Evolutionary conservation across 2,888 invertebrate species (phyloP).

Genomic region (Allacma fusca): DNA sequence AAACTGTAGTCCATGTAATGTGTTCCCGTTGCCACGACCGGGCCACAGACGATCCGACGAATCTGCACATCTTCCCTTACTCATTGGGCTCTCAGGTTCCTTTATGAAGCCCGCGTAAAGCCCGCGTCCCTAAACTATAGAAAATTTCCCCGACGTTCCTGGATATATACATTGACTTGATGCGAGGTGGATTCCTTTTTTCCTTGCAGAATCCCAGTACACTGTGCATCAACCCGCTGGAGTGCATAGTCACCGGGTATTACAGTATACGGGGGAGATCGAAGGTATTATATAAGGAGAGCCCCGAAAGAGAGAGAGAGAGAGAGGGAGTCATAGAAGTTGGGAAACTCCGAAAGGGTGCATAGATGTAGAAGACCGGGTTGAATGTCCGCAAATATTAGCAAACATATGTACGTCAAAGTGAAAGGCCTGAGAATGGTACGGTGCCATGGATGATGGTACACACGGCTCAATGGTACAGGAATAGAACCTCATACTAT

Average conservation of each 20-base stretch:
- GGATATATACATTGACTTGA: too few species aligned
- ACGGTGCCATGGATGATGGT: conserved; percentile 1
- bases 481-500: conserved; percentile 18
- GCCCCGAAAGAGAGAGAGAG: too few species aligned
- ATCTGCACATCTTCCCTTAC: background rate
- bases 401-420: conserved; percentile 17
- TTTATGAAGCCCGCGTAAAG: background rate
- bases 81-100: background rate
- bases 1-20: too few species aligned
- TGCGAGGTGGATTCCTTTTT: too few species aligned
- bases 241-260: too few species aligned
- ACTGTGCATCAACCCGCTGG: too few species aligned
- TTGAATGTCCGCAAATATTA: conserved; percentile 35
- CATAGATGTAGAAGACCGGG: background rate
- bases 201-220: too few species aligned
- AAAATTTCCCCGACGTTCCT: background rate
- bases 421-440: background rate
- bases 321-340: background rate
- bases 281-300: background rate
- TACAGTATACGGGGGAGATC: too few species aligned
- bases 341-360: conserved; percentile 1
- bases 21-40: too few species aligned
- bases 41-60: background rate
- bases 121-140: background rate
- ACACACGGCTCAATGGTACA: conserved; percentile 30